Percentiles rank a stretch among this genome's conserved stretches.
phyloP scores from a whole-genome alignment of 2,888 invertebrate species.

The Microplitis deprimator region DNA sequence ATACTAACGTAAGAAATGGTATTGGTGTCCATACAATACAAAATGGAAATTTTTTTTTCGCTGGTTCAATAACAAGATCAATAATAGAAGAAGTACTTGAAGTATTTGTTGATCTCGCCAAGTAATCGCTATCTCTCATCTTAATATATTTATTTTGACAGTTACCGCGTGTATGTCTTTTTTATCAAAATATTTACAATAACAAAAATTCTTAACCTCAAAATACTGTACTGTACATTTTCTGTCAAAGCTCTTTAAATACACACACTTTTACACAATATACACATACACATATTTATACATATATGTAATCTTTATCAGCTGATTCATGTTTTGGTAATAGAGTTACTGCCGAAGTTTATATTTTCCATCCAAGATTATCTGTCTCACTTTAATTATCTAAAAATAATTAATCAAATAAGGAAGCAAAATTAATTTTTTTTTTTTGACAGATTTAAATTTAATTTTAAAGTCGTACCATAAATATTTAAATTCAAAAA shows the following conservation, averaged over 20 bases:
- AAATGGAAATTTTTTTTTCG: constrained; percentile 80
- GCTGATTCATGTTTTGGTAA: not conserved
- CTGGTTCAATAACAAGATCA: constrained; percentile 59
- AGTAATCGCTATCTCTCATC: constrained; percentile 47
- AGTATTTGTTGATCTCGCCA: constrained; percentile 39
- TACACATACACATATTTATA: not conserved
- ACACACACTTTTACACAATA: not conserved
- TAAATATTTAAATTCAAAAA: no score
- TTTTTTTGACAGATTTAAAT: no score
- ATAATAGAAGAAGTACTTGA: constrained; percentile 49
- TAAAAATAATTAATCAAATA: not conserved
- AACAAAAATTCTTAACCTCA: not conserved
- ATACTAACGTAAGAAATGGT: constrained; percentile 85
- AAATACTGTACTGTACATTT: not conserved
- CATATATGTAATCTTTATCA: not conserved
- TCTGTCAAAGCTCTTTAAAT: not conserved
- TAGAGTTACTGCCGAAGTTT: not conserved
- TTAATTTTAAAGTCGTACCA: no score
- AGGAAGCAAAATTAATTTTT: no score
- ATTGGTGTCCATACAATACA: constrained; percentile 98
- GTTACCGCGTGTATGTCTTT: not conserved
- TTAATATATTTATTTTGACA: not conserved
- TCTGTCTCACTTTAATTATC: not conserved
- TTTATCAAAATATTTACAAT: not conserved
- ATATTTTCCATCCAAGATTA: not conserved